phyloP scores from a whole-genome alignment of 2,113 vertebrate genomes.

The Taurulus bubalis region DNA sequence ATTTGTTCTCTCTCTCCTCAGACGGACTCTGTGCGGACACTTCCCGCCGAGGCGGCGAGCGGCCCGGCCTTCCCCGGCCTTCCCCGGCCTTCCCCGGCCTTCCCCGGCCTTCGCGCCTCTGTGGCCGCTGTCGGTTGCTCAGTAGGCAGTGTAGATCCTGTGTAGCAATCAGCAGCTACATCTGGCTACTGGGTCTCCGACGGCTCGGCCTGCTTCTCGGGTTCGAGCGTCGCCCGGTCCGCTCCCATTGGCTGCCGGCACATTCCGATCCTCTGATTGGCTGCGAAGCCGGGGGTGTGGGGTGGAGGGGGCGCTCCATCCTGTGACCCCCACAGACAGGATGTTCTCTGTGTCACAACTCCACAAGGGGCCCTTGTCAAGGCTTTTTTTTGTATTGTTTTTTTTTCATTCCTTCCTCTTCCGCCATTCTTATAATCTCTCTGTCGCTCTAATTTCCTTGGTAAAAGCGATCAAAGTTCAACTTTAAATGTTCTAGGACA shows the following conservation, averaged over 20 bases:
- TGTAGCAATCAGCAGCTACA: constrained; percentile 98
- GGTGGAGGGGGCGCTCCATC: constrained; percentile 50
- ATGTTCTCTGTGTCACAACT: constrained; percentile 77
- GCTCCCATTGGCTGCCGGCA: constrained; percentile 65
- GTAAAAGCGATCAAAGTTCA: not conserved
- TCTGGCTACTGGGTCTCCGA: constrained; percentile 99
- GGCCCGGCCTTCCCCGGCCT: constrained; percentile 26
- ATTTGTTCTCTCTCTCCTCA: constrained; percentile 50
- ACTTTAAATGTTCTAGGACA: no score
- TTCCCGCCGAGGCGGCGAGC: constrained; percentile 14
- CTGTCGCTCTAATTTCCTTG: constrained; percentile 20
- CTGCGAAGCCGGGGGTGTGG: constrained; percentile 52
- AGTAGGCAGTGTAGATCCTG: constrained; percentile 99
- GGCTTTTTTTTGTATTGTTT: constrained; percentile 36
- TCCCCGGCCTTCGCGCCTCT: not conserved
- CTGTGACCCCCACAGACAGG: constrained; percentile 79
- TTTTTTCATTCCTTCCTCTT: constrained; percentile 51
- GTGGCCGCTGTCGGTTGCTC: constrained; percentile 88
- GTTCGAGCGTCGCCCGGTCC: constrained; percentile 46
- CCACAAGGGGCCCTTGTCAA: constrained; percentile 76
- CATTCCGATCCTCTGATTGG: constrained; percentile 75
- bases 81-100: constrained; percentile 24
- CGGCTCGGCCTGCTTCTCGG: constrained; percentile 84
- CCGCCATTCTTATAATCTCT: constrained; percentile 43
- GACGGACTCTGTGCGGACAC: constrained; percentile 4